Conservation (phyloP, 2,888 invertebrate genomes). For the Drosophila cognata region DNA sequence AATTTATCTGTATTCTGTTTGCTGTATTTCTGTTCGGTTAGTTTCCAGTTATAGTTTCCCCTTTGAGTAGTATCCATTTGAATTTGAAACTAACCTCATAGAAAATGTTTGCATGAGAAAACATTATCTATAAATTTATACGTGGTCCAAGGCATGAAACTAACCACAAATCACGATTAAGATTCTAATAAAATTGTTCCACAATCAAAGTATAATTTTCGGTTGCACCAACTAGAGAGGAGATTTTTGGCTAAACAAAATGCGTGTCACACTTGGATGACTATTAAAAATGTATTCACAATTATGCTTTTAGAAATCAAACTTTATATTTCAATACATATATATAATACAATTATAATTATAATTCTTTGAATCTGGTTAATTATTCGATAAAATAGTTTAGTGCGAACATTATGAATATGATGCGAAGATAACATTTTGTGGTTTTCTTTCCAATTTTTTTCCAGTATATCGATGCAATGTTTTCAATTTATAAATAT, state of each 20-base stretch:
- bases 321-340: background rate
- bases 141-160: conserved; percentile 50
- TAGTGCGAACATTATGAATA: background rate
- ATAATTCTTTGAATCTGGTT: background rate
- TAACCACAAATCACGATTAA: conserved; percentile 80
- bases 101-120: conserved; percentile 61
- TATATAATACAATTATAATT: background rate
- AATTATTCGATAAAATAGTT: background rate
- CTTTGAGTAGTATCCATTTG: background rate
- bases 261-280: conserved; percentile 6
- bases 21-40: background rate
- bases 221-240: conserved; percentile 48
- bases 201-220: conserved; percentile 81
- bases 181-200: conserved; percentile 80
- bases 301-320: background rate
- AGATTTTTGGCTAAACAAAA: background rate
- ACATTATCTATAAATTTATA: conserved; percentile 78
- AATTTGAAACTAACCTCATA: conserved; percentile 41
- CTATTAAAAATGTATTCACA: background rate
- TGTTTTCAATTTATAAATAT: background rate
- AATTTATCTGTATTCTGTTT: conserved; percentile 1
- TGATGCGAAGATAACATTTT: background rate
- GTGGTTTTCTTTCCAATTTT: background rate
- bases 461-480: background rate
- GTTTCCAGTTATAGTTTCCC: conserved; percentile 1